Conservation (phyloP, 2,888 invertebrate species). For the Timandra comae region DNA sequence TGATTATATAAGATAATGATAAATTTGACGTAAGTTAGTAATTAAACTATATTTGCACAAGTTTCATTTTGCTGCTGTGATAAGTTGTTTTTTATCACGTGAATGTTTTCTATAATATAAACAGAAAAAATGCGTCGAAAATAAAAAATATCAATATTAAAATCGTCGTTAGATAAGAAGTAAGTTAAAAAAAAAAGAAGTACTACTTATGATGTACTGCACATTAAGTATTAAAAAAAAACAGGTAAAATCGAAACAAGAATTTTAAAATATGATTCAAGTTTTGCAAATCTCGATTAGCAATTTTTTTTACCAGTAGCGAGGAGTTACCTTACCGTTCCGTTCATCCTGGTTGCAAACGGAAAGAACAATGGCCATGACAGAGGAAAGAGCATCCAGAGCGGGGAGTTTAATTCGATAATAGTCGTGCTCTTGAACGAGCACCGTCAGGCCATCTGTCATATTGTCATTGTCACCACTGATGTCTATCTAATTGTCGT, state of each 20-base stretch:
- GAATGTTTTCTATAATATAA: no score
- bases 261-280: no score
- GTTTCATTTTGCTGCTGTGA: neutral
- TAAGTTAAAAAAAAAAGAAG: no score
- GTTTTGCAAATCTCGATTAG: no score
- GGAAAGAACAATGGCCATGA: slow-evolving; percentile 63
- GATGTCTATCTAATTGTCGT: slow-evolving; percentile 22
- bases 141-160: no score
- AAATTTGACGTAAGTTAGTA: no score
- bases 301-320: neutral
- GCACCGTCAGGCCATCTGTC: slow-evolving; percentile 55
- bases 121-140: no score
- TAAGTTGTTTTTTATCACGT: slow-evolving; percentile 1
- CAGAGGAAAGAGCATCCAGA: slow-evolving; percentile 68
- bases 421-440: slow-evolving; percentile 69
- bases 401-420: slow-evolving; percentile 71
- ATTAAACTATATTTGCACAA: slow-evolving; percentile 13
- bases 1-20: slow-evolving; percentile 15
- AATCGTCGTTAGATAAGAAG: no score
- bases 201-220: no score
- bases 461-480: slow-evolving; percentile 40
- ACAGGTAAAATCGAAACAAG: no score
- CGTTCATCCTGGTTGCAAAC: slow-evolving; percentile 16
- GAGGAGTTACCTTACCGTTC: slow-evolving; percentile 9
- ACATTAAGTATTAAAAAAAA: no score